These are phyloP conservation scores for Microchrysa polita DNA, from an alignment of 2,888 invertebrate genomes.

Conservation along the genomic window DNA sequence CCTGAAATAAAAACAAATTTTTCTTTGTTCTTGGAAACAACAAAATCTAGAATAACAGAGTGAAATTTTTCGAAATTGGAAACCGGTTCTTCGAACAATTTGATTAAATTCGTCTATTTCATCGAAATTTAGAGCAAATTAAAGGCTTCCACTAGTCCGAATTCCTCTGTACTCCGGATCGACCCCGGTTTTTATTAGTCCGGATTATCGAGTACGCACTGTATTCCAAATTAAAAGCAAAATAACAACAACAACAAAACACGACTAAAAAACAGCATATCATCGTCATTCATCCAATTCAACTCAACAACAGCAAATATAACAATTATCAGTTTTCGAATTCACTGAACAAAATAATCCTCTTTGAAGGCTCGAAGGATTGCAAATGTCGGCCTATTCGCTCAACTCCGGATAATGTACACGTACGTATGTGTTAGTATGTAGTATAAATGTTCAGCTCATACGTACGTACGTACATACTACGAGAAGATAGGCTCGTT, in stretches of 20 bases:
- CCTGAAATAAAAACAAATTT: too few relatives aligned
- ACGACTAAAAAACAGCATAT: neutral
- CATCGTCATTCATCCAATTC: constrained; percentile 32
- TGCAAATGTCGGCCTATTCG: constrained; percentile 27
- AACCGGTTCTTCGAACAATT: too few relatives aligned
- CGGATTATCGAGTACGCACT: too few relatives aligned
- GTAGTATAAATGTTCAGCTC: too few relatives aligned
- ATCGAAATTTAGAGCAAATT: too few relatives aligned
- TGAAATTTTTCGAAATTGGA: too few relatives aligned
- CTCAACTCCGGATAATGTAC: constrained; percentile 16
- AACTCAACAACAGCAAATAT: constrained; percentile 42
- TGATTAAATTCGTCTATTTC: too few relatives aligned
- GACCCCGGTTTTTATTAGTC: too few relatives aligned
- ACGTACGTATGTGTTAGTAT: neutral
- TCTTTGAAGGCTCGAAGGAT: constrained; percentile 49
- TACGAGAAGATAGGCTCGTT: neutral
- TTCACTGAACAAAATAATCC: constrained; percentile 56
- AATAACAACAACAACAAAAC: constrained; percentile 18
- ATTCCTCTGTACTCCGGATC: too few relatives aligned
- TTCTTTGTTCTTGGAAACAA: too few relatives aligned
- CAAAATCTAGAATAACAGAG: too few relatives aligned
- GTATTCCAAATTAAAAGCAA: neutral
- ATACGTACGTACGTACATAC: neutral
- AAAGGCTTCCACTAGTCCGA: too few relatives aligned
- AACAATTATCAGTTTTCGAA: constrained; percentile 55